Conservation (phyloP, 2,113 vertebrate genomes). For the Peucedramus taeniatus region DNA sequence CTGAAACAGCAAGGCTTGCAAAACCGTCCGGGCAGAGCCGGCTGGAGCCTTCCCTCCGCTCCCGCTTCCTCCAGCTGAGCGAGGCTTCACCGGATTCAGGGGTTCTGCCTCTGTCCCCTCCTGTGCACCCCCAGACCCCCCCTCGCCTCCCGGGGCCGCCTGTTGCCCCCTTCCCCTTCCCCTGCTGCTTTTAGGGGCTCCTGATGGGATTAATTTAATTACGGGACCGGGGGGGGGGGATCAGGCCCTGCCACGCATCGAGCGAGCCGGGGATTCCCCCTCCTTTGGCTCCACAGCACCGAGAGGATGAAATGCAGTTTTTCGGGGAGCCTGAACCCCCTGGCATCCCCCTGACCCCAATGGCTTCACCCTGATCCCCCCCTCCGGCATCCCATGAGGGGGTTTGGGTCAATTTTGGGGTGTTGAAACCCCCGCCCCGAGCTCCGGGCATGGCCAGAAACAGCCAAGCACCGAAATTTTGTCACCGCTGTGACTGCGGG, state of each 20-base stretch:
- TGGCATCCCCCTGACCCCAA: background rate
- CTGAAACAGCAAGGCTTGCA: slow-evolving; percentile 53
- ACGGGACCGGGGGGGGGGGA: background rate
- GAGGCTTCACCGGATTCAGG: accelerated
- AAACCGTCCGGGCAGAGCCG: slow-evolving; percentile 35
- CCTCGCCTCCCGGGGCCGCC: accelerated
- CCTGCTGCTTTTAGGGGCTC: background rate
- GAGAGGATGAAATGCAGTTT: background rate
- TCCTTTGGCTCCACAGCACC: accelerated
- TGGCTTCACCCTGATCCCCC: accelerated
- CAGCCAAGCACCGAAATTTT: background rate
- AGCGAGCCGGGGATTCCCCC: background rate
- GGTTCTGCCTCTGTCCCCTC: background rate
- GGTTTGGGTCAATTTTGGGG: background rate
- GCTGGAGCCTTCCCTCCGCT: background rate
- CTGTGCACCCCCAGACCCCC: background rate
- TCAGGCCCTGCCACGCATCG: background rate
- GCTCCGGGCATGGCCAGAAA: background rate
- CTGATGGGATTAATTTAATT: background rate
- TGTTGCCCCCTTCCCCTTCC: background rate
- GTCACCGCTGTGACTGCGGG: accelerated
- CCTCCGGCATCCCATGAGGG: accelerated
- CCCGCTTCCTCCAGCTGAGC: background rate
- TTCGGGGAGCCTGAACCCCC: accelerated
- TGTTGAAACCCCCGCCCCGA: accelerated